phyloP scores from a whole-genome alignment of 2,888 invertebrate genomes.

The Eulithis testata region DNA sequence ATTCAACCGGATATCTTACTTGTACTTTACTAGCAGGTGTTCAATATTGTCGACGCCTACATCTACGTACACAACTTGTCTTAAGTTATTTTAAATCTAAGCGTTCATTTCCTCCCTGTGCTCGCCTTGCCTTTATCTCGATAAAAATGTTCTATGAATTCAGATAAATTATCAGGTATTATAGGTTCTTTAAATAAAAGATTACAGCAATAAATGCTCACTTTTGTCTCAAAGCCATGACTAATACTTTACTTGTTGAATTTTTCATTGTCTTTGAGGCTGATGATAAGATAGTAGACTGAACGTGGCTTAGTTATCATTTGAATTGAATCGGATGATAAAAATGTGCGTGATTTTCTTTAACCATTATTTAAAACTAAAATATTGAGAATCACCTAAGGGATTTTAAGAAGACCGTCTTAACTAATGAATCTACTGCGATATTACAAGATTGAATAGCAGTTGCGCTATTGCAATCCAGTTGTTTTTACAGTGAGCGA shows the following conservation, averaged over 20 bases:
- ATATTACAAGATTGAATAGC: not conserved
- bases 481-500: conserved; percentile 23
- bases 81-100: conserved; percentile 50
- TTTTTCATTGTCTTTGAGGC: conserved; percentile 62
- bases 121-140: conserved; percentile 44
- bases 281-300: conserved; percentile 68
- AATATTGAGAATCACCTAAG: not conserved
- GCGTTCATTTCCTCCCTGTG: conserved; percentile 50
- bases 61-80: conserved; percentile 23
- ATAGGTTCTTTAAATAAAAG: conserved; percentile 7
- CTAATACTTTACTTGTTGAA: conserved; percentile 54
- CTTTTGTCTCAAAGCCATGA: conserved; percentile 44
- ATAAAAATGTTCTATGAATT: conserved; percentile 26
- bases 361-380: not conserved
- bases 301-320: conserved; percentile 46
- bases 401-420: too few relatives aligned
- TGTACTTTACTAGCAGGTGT: conserved; percentile 51
- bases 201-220: conserved; percentile 18
- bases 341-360: conserved; percentile 5
- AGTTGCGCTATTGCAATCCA: conserved; percentile 1
- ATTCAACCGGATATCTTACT: conserved; percentile 24
- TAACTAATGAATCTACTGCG: too few relatives aligned
- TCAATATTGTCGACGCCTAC: conserved; percentile 49
- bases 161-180: conserved; percentile 20
- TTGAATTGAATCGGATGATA: conserved; percentile 35